Evolutionary conservation across 2,888 invertebrate species (phyloP), one percentile per base, ranked within the genome.

Genomic region (Tridacna crocea): DNA sequence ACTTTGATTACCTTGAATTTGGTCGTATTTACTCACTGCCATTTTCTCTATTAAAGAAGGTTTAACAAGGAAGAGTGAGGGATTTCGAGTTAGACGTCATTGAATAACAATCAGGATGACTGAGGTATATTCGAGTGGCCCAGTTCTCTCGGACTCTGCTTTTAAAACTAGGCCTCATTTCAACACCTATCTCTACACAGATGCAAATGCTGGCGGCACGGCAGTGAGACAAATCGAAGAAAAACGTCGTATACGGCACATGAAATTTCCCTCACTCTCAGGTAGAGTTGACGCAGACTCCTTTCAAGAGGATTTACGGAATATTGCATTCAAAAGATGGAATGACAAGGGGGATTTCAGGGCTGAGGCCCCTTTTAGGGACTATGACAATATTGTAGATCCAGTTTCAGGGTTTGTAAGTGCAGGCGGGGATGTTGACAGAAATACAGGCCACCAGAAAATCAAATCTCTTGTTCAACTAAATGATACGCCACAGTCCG

Each of bases 371-470:
- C 94, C 94, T 10, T 91, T 85, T 68, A 84, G 94, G 26, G 87
- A 88, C 72, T 93, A 91, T 88, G 94, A 94, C 77, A 93, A 93
- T 78, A 91, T 92, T 65, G 89, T 93, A n/a, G 94, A 94, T 77
- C 94, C 94, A 10, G 90, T 92, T 0, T 93, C 93, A 17, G 94
- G 94, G 2, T 94, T 94, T 86, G 92, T 94, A 8, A 92, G 92
- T 83, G 92, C 91, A 10, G 93, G 92, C 11, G 93, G 92, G 13
- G 93, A 94, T 88, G 90, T 92, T 22, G 92, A 93, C 81, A 84
- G 92, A 24, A 90, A 90, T 46, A 93, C 93, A 12, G 93, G 93
- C 1, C 90, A 91, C 72, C 88, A 88, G 47, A 89, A 89, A 63
- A 92, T 93, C 11, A 82, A 85, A 24, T 90, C 91, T 0, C 77